phyloP scores from a whole-genome alignment of 2,113 vertebrate genomes.

The Saccopteryx leptura region DNA sequence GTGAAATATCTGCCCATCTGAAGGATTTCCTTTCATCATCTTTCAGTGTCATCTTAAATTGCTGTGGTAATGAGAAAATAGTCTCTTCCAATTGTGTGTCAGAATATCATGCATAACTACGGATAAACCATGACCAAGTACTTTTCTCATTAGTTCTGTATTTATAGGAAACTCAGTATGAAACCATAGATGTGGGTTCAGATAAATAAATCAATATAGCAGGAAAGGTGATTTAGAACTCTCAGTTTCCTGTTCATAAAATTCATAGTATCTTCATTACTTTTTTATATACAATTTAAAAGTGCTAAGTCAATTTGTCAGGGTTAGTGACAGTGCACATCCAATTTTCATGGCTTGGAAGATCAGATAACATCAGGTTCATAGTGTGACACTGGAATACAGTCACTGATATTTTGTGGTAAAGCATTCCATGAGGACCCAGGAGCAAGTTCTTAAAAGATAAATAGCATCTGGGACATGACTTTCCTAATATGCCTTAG shows the following conservation, averaged over 20 bases:
- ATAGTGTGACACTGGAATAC: background rate
- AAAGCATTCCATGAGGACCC: background rate
- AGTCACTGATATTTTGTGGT: background rate
- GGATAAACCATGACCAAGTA: background rate
- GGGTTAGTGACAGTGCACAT: background rate
- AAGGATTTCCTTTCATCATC: background rate
- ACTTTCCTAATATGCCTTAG: slow-evolving; percentile 18
- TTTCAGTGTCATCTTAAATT: background rate
- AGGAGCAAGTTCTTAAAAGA: background rate
- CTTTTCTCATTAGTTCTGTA: background rate
- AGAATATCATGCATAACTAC: background rate
- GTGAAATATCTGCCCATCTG: background rate
- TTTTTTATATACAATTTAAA: background rate
- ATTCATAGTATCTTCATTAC: background rate
- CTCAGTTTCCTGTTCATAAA: background rate
- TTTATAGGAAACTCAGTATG: background rate
- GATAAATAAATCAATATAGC: background rate
- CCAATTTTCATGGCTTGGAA: background rate
- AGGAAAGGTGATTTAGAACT: background rate
- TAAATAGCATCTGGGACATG: background rate
- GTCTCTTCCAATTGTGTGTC: background rate
- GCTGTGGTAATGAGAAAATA: background rate
- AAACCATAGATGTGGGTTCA: background rate
- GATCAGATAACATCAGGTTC: background rate
- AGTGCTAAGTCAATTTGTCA: background rate